These are phyloP conservation scores for Corbicula japonica DNA, from an alignment of 2,888 invertebrate genomes.

Conservation along the genomic window DNA sequence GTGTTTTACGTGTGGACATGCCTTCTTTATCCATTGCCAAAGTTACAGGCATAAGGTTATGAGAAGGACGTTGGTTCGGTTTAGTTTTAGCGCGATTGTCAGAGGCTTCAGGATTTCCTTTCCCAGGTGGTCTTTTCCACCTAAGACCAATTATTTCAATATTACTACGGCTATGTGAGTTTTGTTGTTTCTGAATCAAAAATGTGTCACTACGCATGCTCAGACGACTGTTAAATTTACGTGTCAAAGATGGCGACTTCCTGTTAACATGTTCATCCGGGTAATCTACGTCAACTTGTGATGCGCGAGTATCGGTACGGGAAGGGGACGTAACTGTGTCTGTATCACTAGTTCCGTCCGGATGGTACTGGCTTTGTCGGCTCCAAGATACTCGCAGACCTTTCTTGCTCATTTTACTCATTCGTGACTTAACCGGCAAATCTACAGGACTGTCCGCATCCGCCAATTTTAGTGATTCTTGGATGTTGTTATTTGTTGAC, in stretches of 20 bases:
- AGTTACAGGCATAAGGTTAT: conserved; percentile 70
- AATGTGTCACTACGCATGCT: conserved; percentile 55
- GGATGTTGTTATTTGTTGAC: conserved; percentile 29
- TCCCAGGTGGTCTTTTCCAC: conserved; percentile 63
- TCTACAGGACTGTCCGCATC: conserved; percentile 60
- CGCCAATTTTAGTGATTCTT: conserved; percentile 43
- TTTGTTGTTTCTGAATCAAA: conserved; percentile 33
- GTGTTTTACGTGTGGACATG: conserved; percentile 59
- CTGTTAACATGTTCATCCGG: conserved; percentile 3
- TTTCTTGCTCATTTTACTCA: conserved; percentile 69
- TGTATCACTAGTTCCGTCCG: conserved; percentile 27
- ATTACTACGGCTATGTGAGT: conserved; percentile 55
- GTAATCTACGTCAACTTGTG: conserved; percentile 23
- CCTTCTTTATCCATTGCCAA: conserved; percentile 65
- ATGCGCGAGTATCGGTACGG: conserved; percentile 20
- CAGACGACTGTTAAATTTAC: conserved; percentile 37
- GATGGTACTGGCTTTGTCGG: conserved; percentile 59
- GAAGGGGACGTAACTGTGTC: conserved; percentile 34
- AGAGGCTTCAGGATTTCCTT: not conserved
- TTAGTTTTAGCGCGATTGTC: conserved; percentile 1
- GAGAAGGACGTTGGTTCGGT: conserved; percentile 33
- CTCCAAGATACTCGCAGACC: conserved; percentile 73
- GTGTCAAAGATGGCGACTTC: conserved; percentile 3
- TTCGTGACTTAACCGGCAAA: conserved; percentile 45
- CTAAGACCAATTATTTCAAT: conserved; percentile 71